Evolutionary conservation across 92 coral and sea anemone genomes (phyloP), one percentile per base, ranked within the genome.

Genomic region (Porites rus): DNA sequence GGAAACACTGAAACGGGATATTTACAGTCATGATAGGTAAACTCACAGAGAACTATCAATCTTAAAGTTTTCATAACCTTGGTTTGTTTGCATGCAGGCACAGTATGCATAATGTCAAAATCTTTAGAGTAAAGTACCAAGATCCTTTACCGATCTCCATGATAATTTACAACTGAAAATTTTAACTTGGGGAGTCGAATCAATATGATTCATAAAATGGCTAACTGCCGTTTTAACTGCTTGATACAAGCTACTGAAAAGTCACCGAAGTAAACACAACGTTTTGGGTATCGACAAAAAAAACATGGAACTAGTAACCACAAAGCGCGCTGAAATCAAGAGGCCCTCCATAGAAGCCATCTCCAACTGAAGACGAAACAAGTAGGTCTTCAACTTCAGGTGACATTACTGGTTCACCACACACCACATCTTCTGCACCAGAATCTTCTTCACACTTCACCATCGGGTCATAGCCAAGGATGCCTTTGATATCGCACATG

Each of bases 161-260:
- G n/a, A n/a, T n/a, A n/a, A n/a, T n/a, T 73, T 74, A 61, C 87
- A 50, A 10, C 53, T 74, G 38, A 83, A 74, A 64, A 63, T 74
- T 73, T 38, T 43, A 11, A 51, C 28, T 8, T 38, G 46, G 24
- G 64, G 64, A 53, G 10, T 1, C 16, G 80, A 83, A 83, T 83
- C 87, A 56, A 74, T 62, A 83, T 67, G 80, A 74, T 83, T 83
- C 87, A 72, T 61, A 73, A 83, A 22, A 73, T 60, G 64, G 66
- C 79, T 74, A 13, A 81, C 87, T 83, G 79, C 78, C 87, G 19
- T 38, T 83, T 83, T 6, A 12, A 77, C 1, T 25, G 96, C 99
- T 91, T 96, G 99, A 96, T 96, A 89, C 99, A 96, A 95, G 98
- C 99, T 96, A 94, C 96, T 67, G 61, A 51, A 80, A 70, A 67